phyloP scores from a whole-genome alignment of 2,888 invertebrate species.

The Ischnus inquisitorius region DNA sequence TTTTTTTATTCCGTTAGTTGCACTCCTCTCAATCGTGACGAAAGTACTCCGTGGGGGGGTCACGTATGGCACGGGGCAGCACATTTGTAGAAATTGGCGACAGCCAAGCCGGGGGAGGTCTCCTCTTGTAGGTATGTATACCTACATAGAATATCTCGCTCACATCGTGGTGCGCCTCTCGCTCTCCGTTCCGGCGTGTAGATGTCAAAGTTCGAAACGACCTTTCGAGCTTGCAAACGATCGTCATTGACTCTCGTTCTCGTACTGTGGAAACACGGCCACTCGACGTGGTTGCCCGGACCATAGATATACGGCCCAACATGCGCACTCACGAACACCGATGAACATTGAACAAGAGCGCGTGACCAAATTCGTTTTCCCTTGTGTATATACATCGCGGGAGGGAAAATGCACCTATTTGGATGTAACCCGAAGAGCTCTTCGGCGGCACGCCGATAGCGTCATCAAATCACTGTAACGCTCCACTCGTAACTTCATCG shows the following conservation, averaged over 20 bases:
- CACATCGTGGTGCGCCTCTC: background rate
- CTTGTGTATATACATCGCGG: slow-evolving; percentile 44
- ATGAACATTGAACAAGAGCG: slow-evolving; percentile 33
- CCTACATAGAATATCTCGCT: background rate
- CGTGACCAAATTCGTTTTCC: slow-evolving; percentile 67
- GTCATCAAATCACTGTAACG: slow-evolving; percentile 77
- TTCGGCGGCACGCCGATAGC: slow-evolving; percentile 70
- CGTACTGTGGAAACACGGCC: slow-evolving; percentile 50
- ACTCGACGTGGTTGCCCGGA: slow-evolving; percentile 45
- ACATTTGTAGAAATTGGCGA: slow-evolving; percentile 56
- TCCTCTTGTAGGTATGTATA: background rate
- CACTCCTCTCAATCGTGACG: slow-evolving; percentile 2
- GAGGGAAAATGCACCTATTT: slow-evolving; percentile 56
- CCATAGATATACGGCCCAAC: slow-evolving; percentile 20
- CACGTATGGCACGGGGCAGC: slow-evolving; percentile 2
- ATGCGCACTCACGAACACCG: slow-evolving; percentile 4
- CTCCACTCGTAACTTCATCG: slow-evolving; percentile 77
- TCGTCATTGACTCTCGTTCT: slow-evolving; percentile 62
- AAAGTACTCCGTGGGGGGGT: slow-evolving; percentile 34
- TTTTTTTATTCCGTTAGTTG: slow-evolving; percentile 14
- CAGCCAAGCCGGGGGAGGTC: slow-evolving; percentile 10
- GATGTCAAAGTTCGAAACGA: slow-evolving; percentile 65
- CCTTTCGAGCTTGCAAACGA: slow-evolving; percentile 66
- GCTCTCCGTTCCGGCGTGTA: slow-evolving; percentile 42
- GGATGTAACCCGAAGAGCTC: slow-evolving; percentile 66